These are phyloP conservation scores for Steinernema hermaphroditum DNA, from an alignment of 2,888 invertebrate species.

Conservation along the genomic window DNA sequence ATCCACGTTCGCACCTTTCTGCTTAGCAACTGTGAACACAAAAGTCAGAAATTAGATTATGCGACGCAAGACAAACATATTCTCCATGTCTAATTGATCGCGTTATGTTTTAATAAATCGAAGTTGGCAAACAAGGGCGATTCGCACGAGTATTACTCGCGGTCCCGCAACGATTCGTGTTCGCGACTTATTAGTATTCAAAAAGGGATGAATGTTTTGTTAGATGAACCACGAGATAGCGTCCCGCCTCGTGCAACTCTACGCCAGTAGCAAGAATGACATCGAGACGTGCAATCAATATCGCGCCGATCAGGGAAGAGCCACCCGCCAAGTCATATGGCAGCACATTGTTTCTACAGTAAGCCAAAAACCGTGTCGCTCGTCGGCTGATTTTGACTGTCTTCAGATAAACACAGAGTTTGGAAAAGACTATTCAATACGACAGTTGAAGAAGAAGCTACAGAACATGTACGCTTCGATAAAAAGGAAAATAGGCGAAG, in stretches of 20 bases:
- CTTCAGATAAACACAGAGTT: constrained; percentile 1
- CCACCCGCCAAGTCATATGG: background rate
- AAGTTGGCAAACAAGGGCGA: background rate
- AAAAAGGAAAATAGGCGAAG: constrained; percentile 17
- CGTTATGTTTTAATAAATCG: background rate
- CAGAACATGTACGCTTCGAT: constrained; percentile 28
- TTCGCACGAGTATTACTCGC: background rate
- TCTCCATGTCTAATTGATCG: no score
- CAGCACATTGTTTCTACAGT: background rate
- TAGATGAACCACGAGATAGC: constrained; percentile 13
- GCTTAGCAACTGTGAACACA: no score
- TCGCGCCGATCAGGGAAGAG: constrained; percentile 1
- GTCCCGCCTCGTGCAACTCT: background rate
- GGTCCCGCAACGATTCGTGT: background rate
- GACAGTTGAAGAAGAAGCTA: constrained; percentile 19
- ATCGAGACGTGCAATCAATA: background rate
- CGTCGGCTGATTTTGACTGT: background rate
- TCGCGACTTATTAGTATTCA: background rate
- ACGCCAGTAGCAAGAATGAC: background rate
- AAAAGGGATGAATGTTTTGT: background rate
- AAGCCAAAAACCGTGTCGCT: background rate
- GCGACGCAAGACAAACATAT: no score
- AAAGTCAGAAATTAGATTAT: no score
- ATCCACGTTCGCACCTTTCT: no score
- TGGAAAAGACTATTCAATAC: background rate